Conservation (phyloP, 2,888 invertebrate species). For the Sialis fuliginosa region DNA sequence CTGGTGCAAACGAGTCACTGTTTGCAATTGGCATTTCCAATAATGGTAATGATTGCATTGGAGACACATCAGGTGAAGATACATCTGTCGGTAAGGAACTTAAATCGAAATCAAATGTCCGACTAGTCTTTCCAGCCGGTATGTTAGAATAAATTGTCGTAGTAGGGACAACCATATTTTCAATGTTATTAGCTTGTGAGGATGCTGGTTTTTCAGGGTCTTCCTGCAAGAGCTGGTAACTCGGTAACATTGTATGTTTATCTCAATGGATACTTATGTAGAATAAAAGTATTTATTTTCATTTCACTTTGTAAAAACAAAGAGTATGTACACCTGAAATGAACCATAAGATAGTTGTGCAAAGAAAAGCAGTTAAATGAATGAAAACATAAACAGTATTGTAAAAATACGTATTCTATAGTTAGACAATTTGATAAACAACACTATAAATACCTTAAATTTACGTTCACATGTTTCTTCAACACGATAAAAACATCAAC, state of each 20-base stretch:
- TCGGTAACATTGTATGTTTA: conserved; percentile 1
- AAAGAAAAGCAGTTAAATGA: not conserved
- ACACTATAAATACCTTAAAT: no score
- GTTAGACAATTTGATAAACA: no score
- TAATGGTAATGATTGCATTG: not conserved
- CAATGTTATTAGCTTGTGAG: not conserved
- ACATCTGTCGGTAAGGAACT: conserved; percentile 1
- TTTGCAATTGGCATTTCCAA: not conserved
- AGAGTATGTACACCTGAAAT: not conserved
- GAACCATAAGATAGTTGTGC: not conserved
- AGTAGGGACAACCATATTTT: not conserved
- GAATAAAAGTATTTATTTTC: not conserved
- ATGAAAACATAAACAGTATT: not conserved
- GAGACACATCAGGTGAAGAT: not conserved
- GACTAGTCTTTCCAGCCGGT: not conserved
- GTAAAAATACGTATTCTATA: no score
- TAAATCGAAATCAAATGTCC: conserved; percentile 6
- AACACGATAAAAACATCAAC: no score
- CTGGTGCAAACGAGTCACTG: not conserved
- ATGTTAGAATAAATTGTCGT: not conserved
- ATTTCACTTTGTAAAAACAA: not conserved
- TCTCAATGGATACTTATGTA: not conserved
- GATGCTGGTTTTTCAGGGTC: not conserved
- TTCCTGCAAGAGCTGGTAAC: not conserved
- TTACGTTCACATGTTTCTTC: no score